These are phyloP conservation scores for Invenusta paracnida DNA, from an alignment of 2,888 invertebrate species.

Conservation along the genomic window DNA sequence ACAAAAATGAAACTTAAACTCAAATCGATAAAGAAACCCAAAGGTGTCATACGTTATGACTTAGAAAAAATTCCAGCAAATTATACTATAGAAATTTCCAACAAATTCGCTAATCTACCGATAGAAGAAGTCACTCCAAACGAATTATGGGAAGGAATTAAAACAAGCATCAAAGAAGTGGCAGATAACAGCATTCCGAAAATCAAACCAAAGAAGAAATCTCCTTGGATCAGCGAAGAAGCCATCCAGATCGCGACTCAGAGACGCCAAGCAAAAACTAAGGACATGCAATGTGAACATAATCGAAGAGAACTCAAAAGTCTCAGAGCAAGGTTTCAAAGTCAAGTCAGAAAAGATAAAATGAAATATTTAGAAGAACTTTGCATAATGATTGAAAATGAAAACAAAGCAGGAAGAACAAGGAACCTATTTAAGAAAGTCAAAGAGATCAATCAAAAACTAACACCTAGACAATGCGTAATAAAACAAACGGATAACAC, in stretches of 20 bases:
- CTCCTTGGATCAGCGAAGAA: background rate
- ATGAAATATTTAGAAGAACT: background rate
- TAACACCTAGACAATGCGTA: background rate
- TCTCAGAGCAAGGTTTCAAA: conserved; percentile 3
- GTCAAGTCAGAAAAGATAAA: background rate
- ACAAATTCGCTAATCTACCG: background rate
- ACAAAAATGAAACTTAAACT: background rate
- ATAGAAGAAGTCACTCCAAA: background rate
- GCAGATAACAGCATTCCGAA: conserved; percentile 15
- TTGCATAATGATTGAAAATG: background rate
- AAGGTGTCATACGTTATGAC: background rate
- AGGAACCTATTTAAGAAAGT: background rate
- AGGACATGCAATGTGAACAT: background rate
- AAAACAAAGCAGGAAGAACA: background rate
- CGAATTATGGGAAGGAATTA: background rate
- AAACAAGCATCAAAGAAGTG: background rate
- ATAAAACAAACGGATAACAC: background rate
- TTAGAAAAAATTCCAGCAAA: background rate
- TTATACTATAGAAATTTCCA: background rate
- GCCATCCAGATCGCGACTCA: background rate
- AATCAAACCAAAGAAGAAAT: background rate
- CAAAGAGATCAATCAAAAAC: background rate
- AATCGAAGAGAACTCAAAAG: background rate
- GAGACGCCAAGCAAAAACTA: background rate
- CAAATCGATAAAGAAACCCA: background rate